Conservation (phyloP, 1,140 invertebrate species). For the Papilio glaucus region DNA sequence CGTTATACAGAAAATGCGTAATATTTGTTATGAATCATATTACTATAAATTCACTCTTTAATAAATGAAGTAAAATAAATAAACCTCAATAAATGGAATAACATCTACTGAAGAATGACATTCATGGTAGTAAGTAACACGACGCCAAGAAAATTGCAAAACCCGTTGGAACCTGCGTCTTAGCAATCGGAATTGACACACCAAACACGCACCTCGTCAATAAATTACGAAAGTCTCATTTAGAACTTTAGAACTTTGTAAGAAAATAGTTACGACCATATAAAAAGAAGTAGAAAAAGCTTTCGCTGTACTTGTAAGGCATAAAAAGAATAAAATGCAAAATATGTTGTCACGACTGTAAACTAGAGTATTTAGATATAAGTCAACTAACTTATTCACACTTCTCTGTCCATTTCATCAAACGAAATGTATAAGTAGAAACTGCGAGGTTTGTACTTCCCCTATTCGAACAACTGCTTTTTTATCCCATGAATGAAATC, state of each 20-base stretch:
- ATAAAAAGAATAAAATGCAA: neutral
- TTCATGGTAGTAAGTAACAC: neutral
- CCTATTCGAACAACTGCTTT: too few species aligned
- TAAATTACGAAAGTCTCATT: slow-evolving; percentile 40
- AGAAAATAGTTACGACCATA: neutral
- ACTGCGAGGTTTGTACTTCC: too few species aligned
- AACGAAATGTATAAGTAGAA: too few species aligned
- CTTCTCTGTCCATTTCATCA: too few species aligned
- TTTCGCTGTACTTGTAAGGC: neutral
- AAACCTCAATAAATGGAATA: neutral
- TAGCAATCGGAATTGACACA: slow-evolving; percentile 46
- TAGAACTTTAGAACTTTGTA: neutral
- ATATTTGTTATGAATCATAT: too few species aligned
- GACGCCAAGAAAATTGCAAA: slow-evolving; percentile 3
- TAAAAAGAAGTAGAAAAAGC: neutral
- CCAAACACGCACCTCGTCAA: slow-evolving; percentile 35
- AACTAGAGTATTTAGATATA: too few species aligned
- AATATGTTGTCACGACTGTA: neutral
- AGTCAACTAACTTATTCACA: too few species aligned
- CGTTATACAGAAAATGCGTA: too few species aligned
- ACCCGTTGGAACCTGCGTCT: slow-evolving; percentile 28
- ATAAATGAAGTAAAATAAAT: neutral
- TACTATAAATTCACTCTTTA: too few species aligned
- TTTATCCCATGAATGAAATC: too few species aligned
- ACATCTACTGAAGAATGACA: neutral